Evolutionary conservation across 2,113 vertebrate genomes (phyloP).

Genomic region (Protobothrops mucrosquamatus): DNA sequence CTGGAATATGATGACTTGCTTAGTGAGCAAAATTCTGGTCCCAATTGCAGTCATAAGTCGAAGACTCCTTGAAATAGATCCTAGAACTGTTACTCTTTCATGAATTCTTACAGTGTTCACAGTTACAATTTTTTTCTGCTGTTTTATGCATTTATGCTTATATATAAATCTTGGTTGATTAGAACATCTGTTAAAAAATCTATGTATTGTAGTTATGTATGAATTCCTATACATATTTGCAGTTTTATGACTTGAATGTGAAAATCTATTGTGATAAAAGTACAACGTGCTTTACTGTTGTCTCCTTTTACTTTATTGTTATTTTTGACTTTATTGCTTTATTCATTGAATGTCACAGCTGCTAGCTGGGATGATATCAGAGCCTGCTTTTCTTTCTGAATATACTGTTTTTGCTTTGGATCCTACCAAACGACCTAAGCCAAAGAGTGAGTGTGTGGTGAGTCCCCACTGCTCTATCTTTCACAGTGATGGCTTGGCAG

Average conservation of each 20-base stretch:
- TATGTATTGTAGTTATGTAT: constrained; percentile 9
- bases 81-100: neutral
- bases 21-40: too few relatives aligned
- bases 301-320: constrained; percentile 57
- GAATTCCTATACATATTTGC: neutral
- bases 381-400: constrained; percentile 99
- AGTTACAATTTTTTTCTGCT: neutral
- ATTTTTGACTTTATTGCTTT: constrained; percentile 79
- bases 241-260: constrained; percentile 1
- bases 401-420: constrained; percentile 99
- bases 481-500: constrained; percentile 66
- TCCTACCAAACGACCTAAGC: constrained; percentile 89
- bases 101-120: neutral
- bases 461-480: constrained; percentile 72
- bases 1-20: too few relatives aligned
- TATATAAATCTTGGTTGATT: constrained; percentile 13
- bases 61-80: neutral
- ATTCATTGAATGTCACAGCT: constrained; percentile 89
- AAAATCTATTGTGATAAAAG: constrained; percentile 23
- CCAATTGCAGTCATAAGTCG: too few relatives aligned
- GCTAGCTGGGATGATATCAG: constrained; percentile 98
- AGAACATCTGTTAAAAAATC: neutral
- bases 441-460: constrained; percentile 93
- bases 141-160: neutral
- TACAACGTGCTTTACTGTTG: constrained; percentile 41